phyloP scores from a whole-genome alignment of 1,140 invertebrate genomes.

The Ips nitidus region DNA sequence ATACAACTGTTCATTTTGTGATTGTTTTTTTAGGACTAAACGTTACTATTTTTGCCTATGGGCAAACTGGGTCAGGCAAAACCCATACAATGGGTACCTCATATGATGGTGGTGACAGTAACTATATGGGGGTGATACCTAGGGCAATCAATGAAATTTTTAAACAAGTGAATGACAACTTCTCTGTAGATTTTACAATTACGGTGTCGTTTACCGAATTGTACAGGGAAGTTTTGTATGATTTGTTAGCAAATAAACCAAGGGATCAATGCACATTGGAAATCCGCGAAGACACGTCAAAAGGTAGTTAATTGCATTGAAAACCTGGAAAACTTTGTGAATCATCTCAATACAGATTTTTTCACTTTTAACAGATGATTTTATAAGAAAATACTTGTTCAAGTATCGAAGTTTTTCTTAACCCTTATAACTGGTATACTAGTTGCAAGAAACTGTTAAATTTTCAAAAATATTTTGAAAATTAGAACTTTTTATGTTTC shows the following conservation, averaged over 20 bases:
- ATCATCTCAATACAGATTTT: too few relatives aligned
- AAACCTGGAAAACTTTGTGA: too few relatives aligned
- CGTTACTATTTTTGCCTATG: constrained; percentile 90
- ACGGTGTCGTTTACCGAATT: constrained; percentile 77
- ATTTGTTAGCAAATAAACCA: constrained; percentile 70
- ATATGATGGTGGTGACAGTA: constrained; percentile 61
- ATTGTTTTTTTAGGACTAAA: constrained; percentile 69
- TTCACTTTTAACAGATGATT: too few relatives aligned
- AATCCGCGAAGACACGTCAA: constrained; percentile 74
- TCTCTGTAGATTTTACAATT: constrained; percentile 70
- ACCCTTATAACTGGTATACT: too few relatives aligned
- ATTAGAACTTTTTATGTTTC: too few relatives aligned
- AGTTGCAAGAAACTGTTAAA: too few relatives aligned
- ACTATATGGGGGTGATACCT: constrained; percentile 76
- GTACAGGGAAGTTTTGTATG: constrained; percentile 77
- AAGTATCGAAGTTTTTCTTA: too few relatives aligned
- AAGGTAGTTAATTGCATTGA: constrained; percentile 1
- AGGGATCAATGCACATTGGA: constrained; percentile 73
- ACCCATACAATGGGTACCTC: constrained; percentile 91
- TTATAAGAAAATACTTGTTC: too few relatives aligned
- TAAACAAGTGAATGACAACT: constrained; percentile 63
- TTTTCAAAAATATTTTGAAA: too few relatives aligned
- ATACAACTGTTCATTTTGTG: neutral
- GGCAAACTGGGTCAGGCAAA: constrained; percentile 92
- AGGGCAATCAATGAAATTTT: constrained; percentile 84